Evolutionary conservation across 2,113 vertebrate species (phyloP).

Genomic region (Pterocles orientalis): DNA sequence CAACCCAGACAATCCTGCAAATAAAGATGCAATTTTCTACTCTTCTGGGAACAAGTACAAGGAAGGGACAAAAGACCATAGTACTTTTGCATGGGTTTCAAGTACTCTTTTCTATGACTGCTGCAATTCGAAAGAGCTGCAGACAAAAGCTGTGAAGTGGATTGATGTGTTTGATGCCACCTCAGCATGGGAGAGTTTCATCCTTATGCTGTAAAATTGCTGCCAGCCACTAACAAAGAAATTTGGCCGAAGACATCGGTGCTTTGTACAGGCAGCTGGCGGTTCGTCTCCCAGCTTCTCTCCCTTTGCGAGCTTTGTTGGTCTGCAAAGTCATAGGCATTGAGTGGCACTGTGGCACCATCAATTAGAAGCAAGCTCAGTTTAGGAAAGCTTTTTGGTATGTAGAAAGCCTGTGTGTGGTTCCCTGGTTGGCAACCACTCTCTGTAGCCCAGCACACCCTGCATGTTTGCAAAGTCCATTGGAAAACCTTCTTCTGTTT

Average conservation of each 20-base stretch:
- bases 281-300: neutral
- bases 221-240: neutral
- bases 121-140: neutral
- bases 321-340: neutral
- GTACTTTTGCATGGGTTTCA: neutral
- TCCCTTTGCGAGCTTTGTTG: fast-evolving
- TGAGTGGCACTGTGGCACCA: neutral
- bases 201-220: neutral
- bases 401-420: neutral
- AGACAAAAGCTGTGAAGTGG: neutral
- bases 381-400: neutral
- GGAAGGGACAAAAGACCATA: neutral
- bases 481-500: neutral
- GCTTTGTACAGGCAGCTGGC: neutral
- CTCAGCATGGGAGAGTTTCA: neutral
- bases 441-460: neutral
- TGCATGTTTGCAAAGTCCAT: neutral
- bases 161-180: neutral
- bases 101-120: neutral
- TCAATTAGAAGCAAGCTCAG: neutral
- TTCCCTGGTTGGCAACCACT: neutral
- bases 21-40: neutral
- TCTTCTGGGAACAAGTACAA: neutral
- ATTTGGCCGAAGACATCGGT: neutral
- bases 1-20: neutral